Percentiles rank a stretch among this genome's conserved stretches.
These are phyloP conservation scores for Mirza zaza DNA, from an alignment of 2,113 vertebrate species.

Conservation along the genomic window DNA sequence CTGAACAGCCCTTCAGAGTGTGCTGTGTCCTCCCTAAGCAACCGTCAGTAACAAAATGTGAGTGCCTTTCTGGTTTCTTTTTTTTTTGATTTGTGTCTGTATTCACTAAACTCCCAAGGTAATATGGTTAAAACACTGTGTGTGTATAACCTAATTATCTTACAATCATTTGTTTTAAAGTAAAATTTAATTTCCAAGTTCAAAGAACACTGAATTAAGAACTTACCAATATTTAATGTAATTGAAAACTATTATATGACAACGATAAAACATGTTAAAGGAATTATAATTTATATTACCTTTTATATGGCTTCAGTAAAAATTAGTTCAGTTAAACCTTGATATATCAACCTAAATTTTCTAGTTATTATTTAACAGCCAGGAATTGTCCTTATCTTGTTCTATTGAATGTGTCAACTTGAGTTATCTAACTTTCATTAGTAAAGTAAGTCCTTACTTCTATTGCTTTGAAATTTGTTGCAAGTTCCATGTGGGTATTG, in stretches of 20 bases:
- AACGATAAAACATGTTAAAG: background rate
- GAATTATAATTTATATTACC: background rate
- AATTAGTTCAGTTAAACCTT: background rate
- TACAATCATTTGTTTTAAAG: background rate
- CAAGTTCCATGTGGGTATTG: slow-evolving; percentile 47
- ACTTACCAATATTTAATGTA: background rate
- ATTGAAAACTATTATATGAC: background rate
- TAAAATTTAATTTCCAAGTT: background rate
- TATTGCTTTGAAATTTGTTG: slow-evolving; percentile 44
- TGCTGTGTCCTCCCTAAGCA: background rate
- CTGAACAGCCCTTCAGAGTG: accelerated
- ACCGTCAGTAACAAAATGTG: background rate
- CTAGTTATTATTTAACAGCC: background rate
- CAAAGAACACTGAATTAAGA: background rate
- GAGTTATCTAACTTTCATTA: slow-evolving; percentile 23
- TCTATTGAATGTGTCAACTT: background rate
- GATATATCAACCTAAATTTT: background rate
- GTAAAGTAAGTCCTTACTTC: background rate
- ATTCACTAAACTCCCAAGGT: background rate
- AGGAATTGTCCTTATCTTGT: background rate
- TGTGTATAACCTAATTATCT: background rate
- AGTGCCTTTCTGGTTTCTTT: background rate
- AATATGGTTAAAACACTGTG: background rate
- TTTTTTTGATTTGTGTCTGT: background rate
- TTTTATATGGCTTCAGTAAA: background rate